Evolutionary conservation across 2,888 invertebrate species (phyloP).

Genomic region (Stenoptilia bipunctidactyla): DNA sequence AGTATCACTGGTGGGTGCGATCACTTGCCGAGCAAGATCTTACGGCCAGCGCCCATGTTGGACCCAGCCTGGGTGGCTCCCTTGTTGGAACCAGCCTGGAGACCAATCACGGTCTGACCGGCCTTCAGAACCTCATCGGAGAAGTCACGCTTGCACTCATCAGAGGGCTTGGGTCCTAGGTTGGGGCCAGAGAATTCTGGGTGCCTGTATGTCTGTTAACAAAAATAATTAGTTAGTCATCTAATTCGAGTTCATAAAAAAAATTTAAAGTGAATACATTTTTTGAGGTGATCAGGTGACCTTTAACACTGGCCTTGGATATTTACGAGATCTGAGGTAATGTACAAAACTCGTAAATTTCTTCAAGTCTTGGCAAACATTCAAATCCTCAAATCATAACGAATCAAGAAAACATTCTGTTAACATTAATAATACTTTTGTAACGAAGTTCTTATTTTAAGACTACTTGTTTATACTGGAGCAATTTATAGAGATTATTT

Average conservation of each 20-base stretch:
- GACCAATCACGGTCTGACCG: constrained; percentile 90
- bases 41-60: constrained; percentile 90
- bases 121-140: constrained; percentile 91
- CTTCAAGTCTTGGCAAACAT: constrained; percentile 43
- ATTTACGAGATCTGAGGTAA: constrained; percentile 66
- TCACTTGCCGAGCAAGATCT: constrained; percentile 93
- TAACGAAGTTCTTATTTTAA: constrained; percentile 12
- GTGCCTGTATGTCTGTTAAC: constrained; percentile 83
- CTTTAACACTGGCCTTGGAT: constrained; percentile 49
- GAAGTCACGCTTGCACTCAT: constrained; percentile 95
- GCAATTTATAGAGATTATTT: neutral
- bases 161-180: constrained; percentile 94
- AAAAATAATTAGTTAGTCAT: constrained; percentile 17
- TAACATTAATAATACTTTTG: constrained; percentile 33
- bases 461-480: constrained; percentile 18
- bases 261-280: no score
- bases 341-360: constrained; percentile 57
- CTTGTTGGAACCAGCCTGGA: constrained; percentile 97
- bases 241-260: no score
- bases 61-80: constrained; percentile 94
- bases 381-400: constrained; percentile 45
- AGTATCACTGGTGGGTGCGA: constrained; percentile 47
- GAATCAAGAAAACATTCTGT: constrained; percentile 43
- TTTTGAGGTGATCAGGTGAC: no score
- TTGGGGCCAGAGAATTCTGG: constrained; percentile 88